Evolutionary conservation across 2,797 vertebrate genomes (phyloP), one percentile per base, ranked within the genome.

Genomic region (Pempheris klunzingeri): DNA sequence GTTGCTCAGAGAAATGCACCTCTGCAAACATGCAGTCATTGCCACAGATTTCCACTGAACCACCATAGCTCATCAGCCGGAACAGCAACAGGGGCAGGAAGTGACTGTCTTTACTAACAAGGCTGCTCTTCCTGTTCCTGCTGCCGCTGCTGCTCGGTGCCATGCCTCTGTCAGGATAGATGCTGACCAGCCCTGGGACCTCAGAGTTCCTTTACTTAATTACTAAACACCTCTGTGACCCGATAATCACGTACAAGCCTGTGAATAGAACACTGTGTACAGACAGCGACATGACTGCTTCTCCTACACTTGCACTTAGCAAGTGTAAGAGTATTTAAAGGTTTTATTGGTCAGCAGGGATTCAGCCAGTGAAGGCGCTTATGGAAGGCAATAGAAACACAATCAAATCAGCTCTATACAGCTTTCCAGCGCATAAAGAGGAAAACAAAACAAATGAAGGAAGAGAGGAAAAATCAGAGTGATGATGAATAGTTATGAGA

Each of bases 151-250:
- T 39, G 60, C 38, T 66, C 38, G 46, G 47, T 75, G 69, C 78
- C 69, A 43, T 13, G 55, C 30, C 54, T 63, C n/a, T 82, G 69
- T 81, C 68, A 73, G 55, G n/a, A 28, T 44, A 49, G 22, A 75
- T 72, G 41, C 63, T 75, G 82, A 80, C 68, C 69, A 77, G 49
- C 38, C 67, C 12, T 1, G 20, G 41, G 63, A 85, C 80, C 78
- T 73, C 44, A 9, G 55, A 49, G 65, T 71, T 71, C 41, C 46
- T 44, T 46, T n/a, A 36, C 58, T 78, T 82, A 78, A 80, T 86
- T 78, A 82, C 71, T 18, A 54, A 74, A 63, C 58, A 75, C 67
- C 68, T 71, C 53, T 64, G 52, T 62, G 80, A 75, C 71, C 72
- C 28, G 3, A 71, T 65, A 66, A 77, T 69, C 68, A 70, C 7